Percentiles rank a stretch among this genome's conserved stretches.
Evolutionary conservation across 2,888 invertebrate species (phyloP).

Genomic region (Oeneis ivallda): DNA sequence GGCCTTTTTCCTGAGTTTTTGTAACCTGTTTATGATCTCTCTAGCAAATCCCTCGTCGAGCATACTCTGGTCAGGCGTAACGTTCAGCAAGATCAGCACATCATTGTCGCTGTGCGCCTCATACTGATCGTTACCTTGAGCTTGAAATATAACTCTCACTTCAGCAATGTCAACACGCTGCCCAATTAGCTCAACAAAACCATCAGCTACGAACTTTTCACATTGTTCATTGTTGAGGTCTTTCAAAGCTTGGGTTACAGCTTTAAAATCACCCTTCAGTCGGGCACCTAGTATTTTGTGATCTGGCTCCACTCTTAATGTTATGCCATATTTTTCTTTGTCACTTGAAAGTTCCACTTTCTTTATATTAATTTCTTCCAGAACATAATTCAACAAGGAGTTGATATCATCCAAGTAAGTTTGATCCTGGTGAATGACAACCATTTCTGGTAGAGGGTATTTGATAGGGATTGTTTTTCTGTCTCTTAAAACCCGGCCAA

Average conservation of each 20-base stretch:
- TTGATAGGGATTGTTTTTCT: conserved; percentile 96
- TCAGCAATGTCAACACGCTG: conserved; percentile 90
- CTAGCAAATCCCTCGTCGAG: conserved; percentile 96
- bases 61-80: conserved; percentile 94
- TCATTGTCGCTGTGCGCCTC: conserved; percentile 96
- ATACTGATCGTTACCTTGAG: conserved; percentile 86
- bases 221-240: conserved; percentile 89
- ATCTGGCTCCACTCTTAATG: conserved; percentile 96
- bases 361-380: conserved; percentile 96
- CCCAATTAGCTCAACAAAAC: conserved; percentile 87
- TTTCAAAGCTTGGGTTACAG: conserved; percentile 91
- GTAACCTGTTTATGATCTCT: conserved; percentile 97
- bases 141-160: conserved; percentile 90
- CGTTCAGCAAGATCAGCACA: conserved; percentile 93
- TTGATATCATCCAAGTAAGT: conserved; percentile 89
- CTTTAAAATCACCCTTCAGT: conserved; percentile 94
- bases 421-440: conserved; percentile 94
- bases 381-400: conserved; percentile 90
- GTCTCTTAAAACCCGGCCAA: conserved; percentile 96
- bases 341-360: conserved; percentile 92
- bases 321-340: conserved; percentile 95
- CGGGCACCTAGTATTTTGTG: conserved; percentile 94
- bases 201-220: conserved; percentile 86
- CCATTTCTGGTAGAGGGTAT: conserved; percentile 97
- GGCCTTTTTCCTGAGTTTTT: conserved; percentile 97